Conservation (phyloP, 1,140 invertebrate genomes). For the Propsilocerus akamusi region DNA sequence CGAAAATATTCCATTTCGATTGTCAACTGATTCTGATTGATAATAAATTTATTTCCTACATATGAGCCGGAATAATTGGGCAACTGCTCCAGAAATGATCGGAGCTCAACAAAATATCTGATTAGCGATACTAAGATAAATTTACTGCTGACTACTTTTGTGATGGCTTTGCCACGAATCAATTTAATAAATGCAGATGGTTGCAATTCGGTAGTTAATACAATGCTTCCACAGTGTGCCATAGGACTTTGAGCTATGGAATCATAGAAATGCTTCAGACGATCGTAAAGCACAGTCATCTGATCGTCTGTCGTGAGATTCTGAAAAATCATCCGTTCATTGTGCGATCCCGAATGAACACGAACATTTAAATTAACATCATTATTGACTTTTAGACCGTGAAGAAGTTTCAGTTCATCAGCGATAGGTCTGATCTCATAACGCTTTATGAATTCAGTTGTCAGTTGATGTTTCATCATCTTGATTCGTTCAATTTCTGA, state of each 20-base stretch:
- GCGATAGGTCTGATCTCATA: not conserved
- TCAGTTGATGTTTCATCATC: not conserved
- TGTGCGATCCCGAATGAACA: not conserved
- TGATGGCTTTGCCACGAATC: not conserved
- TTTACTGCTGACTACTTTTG: not conserved
- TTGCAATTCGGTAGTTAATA: not conserved
- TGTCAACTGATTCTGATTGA: not conserved
- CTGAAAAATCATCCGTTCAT: not conserved
- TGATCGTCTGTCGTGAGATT: not conserved
- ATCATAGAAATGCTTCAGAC: not conserved
- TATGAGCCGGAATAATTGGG: too few species aligned
- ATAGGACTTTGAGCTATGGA: not conserved
- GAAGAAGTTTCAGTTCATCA: not conserved
- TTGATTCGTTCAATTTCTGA: not conserved
- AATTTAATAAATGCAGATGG: not conserved
- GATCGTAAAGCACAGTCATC: not conserved
- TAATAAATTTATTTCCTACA: not conserved
- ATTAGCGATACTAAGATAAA: not conserved
- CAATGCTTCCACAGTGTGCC: not conserved
- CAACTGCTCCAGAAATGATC: not conserved
- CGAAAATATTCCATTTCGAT: not conserved
- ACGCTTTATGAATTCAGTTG: not conserved
- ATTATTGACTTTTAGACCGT: not conserved
- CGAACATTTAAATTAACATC: not conserved
- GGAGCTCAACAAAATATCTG: not conserved